Base-by-base conservation (phyloP, 2,888 invertebrate species). In the Polydrusus cervinus region DNA sequence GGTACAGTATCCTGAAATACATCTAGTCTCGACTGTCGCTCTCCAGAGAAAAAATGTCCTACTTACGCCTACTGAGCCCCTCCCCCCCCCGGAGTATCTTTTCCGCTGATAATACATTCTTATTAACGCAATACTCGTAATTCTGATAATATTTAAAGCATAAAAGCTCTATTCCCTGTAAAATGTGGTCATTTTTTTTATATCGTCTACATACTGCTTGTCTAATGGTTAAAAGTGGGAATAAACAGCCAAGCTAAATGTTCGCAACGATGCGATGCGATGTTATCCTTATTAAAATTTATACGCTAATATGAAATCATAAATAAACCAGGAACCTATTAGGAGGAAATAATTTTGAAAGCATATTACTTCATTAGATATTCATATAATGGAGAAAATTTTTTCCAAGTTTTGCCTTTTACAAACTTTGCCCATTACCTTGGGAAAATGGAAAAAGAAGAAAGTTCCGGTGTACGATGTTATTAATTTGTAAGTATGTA, bases 251-350 rank as follows among this genome's bases (percentile, higher is more conserved):
- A 34, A 20, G 57, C 20, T 20, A 71, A 57, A 65, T 34, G 57
- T 65, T 64, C 71, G 11, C 34, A 14, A 5, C 34, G 8, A 30
- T 30, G 30, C 30, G n/a, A n/a, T n/a, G 34, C 34, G 65, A 18
- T 47, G 34, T 47, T 45, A 30, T 25, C 14, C 67, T 67, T 67
- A 73, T 73, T 73, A 67, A 67, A 73, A 74, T 74, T 74, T 74
- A 74, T 62, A 18, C 55, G 10, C 45, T 64, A 74, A 74, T 74
- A 74, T 65, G 64, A 47, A 69, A 68, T 69, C 64, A 69, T 74
- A 74, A 74, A 74, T 74, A 74, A 74, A 67, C 34, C 72, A 72
- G 61, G 43, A 66, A 51, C 51, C 65, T 72, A 72, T 72, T 72
- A 72, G 75, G 66, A 61, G 71, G 61, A 75, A 71, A 75, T 75